phyloP scores from a whole-genome alignment of 2,888 invertebrate species.

The Petrophora chlorosata region DNA sequence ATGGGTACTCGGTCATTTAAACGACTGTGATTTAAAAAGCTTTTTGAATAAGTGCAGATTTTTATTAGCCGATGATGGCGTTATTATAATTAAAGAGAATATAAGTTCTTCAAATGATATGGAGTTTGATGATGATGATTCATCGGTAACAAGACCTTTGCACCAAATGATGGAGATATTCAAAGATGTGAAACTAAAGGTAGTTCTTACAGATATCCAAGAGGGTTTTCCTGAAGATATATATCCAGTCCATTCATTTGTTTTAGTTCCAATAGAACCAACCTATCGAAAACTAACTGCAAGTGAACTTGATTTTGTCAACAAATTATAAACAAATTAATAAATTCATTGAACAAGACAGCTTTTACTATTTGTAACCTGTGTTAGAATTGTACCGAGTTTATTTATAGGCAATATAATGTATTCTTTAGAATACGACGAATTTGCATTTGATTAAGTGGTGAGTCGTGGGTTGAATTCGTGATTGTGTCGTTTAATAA shows the following conservation, averaged over 20 bases:
- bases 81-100: constrained; percentile 86
- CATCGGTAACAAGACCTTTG: constrained; percentile 93
- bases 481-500: constrained; percentile 73
- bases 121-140: constrained; percentile 92
- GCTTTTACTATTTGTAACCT: constrained; percentile 1
- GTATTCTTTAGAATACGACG: constrained; percentile 50
- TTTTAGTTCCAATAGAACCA: constrained; percentile 79
- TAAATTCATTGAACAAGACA: neutral
- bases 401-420: constrained; percentile 30
- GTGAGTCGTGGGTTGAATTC: constrained; percentile 69
- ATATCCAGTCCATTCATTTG: constrained; percentile 94
- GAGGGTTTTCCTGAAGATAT: constrained; percentile 93
- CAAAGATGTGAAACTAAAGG: constrained; percentile 86
- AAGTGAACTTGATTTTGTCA: neutral
- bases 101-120: constrained; percentile 85
- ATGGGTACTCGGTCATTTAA: constrained; percentile 96
- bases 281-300: neutral
- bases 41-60: constrained; percentile 87
- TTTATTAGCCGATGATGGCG: constrained; percentile 53
- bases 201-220: constrained; percentile 88
- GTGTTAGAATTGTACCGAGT: constrained; percentile 3
- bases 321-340: neutral
- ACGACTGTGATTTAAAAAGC: constrained; percentile 90
- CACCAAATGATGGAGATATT: constrained; percentile 86
- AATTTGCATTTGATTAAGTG: constrained; percentile 60